Evolutionary conservation across 2,113 vertebrate genomes (phyloP), one percentile per base, ranked within the genome.

Genomic region (Sula dactylatra): DNA sequence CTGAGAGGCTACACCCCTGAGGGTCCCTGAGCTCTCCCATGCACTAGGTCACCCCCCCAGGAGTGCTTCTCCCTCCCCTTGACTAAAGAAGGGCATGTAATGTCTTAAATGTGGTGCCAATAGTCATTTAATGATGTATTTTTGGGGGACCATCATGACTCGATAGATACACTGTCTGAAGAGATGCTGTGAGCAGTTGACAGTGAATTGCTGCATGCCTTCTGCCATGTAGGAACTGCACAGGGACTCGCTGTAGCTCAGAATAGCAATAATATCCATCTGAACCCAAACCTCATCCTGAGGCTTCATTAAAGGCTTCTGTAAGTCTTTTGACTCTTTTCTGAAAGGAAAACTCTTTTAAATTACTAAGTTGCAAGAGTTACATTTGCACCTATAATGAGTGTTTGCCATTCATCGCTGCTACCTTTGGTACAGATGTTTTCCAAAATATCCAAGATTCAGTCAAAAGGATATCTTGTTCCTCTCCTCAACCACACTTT

Each of bases 1-100:
- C 22, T 0, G 2, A 66, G n/a, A 69, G 21, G 36, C 18, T 58
- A 8, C 15, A 40, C 36, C 27, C 47, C 1, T 0, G 31, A 45
- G 34, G 17, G 22, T 59, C 71, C 27, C 25, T 31, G 34, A 58
- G 44, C 24, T 42, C 16, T 29, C 15, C 38, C 3, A 1, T 47
- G 29, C 0, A 0, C 34, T 3, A 3, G 4, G 14, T 52, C 38
- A 70, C 9, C 24, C 24, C 24, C 83, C 17, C 29, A 29, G 49
- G 44, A 34, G 42, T 34, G 15, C 17, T 58, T 16, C 10, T 64
- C 13, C 9, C 12, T 52, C 36, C 5, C 18, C 22, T 81, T 38
- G 44, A 47, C 26, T 88, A 10, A 65, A 69, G 38, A 80, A 54
- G 26, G 50, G 44, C 29, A 29, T 45, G 72, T 40, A 40, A 45